Evolutionary conservation across 1,140 invertebrate genomes (phyloP).

Genomic region (Drosophila rhopaloa): DNA sequence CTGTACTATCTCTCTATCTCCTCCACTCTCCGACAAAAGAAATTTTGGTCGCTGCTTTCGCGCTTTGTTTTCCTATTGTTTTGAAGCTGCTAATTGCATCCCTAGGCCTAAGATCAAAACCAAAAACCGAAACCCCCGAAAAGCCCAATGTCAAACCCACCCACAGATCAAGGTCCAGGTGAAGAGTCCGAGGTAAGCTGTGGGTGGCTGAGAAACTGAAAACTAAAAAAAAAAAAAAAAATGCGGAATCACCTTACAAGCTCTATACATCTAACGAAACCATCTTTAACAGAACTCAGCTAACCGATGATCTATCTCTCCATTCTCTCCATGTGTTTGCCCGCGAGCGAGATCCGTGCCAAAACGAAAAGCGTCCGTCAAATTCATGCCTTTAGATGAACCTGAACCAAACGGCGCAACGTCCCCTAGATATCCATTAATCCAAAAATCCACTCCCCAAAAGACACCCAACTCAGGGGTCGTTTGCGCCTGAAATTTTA

Average conservation of each 20-base stretch:
- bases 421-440: constrained; percentile 13
- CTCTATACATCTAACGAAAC: constrained; percentile 38
- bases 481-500: constrained; percentile 14
- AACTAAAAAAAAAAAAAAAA: constrained; percentile 4
- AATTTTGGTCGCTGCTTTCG: constrained; percentile 32
- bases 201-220: constrained; percentile 18
- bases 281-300: constrained; percentile 44
- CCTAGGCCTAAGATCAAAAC: constrained; percentile 23
- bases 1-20: constrained; percentile 41
- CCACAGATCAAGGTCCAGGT: constrained; percentile 40
- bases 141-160: not conserved
- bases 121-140: not conserved
- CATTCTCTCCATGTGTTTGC: constrained; percentile 47
- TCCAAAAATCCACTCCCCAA: not conserved
- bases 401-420: constrained; percentile 76
- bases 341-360: constrained; percentile 74
- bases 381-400: constrained; percentile 85
- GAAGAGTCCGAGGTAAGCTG: constrained; percentile 41
- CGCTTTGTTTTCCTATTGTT: constrained; percentile 55
- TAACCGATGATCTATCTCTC: constrained; percentile 52
- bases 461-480: constrained; percentile 8
- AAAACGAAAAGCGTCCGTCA: constrained; percentile 84
- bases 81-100: constrained; percentile 35
- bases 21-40: constrained; percentile 27
- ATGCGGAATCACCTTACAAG: constrained; percentile 22